Evolutionary conservation across 2,888 invertebrate species (phyloP), one percentile per base, ranked within the genome.

Genomic region (Mimumesa dahlbomi): DNA sequence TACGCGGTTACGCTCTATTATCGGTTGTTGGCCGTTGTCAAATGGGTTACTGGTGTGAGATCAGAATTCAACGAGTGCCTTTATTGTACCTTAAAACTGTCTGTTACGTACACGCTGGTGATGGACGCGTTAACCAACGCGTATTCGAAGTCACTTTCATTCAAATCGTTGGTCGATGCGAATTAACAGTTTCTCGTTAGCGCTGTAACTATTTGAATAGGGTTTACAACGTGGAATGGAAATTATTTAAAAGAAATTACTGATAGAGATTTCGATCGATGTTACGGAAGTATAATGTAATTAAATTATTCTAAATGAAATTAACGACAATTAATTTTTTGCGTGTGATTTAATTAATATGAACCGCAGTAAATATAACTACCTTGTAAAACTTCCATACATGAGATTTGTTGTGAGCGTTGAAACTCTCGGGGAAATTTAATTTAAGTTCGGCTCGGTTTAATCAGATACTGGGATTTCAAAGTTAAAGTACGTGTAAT

Each of bases 1-100:
- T 68, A 67, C 64, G 69, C 64, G 73, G 72, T 78, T 79, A 70
- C 75, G 50, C 63, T 74, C 73, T 74, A 75, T 80, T 76, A 82
- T 80, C 72, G 62, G 57, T 52, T 56, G 67, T 63, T 61, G 65
- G 74, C 54, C 72, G 63, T 68, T 74, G 73, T 81, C 70, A 72
- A 71, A 71, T 50, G 29, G n/a, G 57, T 34, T 59, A 56, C 25
- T 40, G 29, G 31, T 36, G 43, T 45, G 29, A 43, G 29, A 63
- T 61, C 43, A 31, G 25, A 52, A 64, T 64, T 59, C 43, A 62
- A 59, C 50, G 50, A 50, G 19, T 57, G 42, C 25, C 16, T 43
- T 53, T 22, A 54, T 34, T 42, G 34, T 45, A n/a, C 14, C 21
- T 58, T 22, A 22, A 59, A 58, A 46, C 16, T 38, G 43, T 52